Evolutionary conservation across 2,888 invertebrate genomes (phyloP), one percentile per base, ranked within the genome.

Genomic region (Lasioglossum zephyrum): DNA sequence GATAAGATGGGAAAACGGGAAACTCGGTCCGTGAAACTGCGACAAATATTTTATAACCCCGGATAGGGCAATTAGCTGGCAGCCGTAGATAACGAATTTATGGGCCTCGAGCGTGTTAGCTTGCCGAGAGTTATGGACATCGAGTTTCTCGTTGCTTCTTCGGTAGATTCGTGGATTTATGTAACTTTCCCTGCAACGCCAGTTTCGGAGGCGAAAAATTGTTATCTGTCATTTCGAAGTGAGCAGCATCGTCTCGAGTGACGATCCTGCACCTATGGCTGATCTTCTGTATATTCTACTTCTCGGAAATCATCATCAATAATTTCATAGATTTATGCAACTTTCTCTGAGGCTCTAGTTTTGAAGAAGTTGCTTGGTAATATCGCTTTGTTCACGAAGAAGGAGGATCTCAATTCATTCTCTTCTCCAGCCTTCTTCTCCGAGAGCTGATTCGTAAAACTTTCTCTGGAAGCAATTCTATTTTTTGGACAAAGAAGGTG

Each of bases 1-100:
- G 87, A 87, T 87, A 87, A 87, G 78, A 70, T 76, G 57, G 49
- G 70, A 76, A 77, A 75, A 72, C 31, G 31, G 53, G 76, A 57
- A 16, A 49, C 70, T 82, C 57, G 72, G 78, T 77, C 66, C 75
- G 31, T 66, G 76, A 77, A 77, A 79, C 82, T 57, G 77, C 31
- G 57, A 81, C 77, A 80, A 41, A 66, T 77, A 70, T 82, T 75
- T 76, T 77, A 83, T 72, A 73, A 41, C 75, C 47, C 13, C 53
- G 3, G n/a, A 60, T 39, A 6, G 9, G 31, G 73, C 44, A 83
- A 77, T 83, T 77, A 77, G 57, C 18, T 66, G 5, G 22, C 18
- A 1, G 13, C 36, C 36, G 9, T 66, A 11, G 83, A 82, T 77
- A 77, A 82, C 53, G 22, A 53, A 36, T 66, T 66, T 66, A 66